These are phyloP conservation scores for Drosophila mayri DNA, from an alignment of 1,140 invertebrate genomes.

Conservation along the genomic window DNA sequence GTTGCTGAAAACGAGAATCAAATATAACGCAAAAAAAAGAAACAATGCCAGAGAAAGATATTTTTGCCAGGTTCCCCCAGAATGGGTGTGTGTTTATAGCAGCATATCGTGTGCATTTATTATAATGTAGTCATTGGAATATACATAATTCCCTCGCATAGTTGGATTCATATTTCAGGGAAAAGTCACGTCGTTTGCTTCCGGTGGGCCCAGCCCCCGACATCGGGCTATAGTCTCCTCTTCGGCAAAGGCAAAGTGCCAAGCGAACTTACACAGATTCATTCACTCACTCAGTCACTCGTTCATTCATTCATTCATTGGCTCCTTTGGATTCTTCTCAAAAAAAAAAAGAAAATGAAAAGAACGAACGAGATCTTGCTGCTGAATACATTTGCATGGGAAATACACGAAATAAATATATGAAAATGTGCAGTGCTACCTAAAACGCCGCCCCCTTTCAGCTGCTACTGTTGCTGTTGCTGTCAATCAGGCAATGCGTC, in stretches of 20 bases:
- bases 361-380: conserved; percentile 19
- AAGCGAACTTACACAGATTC: conserved; percentile 78
- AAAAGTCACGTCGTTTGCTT: conserved; percentile 85
- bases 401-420: conserved; percentile 77
- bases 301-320: conserved; percentile 55
- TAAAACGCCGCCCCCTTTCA: conserved; percentile 5
- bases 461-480: conserved; percentile 29
- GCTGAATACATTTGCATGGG: conserved; percentile 70
- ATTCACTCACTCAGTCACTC: conserved; percentile 54
- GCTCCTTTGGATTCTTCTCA: conserved; percentile 43
- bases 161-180: conserved; percentile 70
- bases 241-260: conserved; percentile 61
- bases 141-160: conserved; percentile 56
- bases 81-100: conserved; percentile 10
- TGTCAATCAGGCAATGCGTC: conserved; percentile 81
- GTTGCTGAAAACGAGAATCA: conserved; percentile 18
- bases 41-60: conserved; percentile 25
- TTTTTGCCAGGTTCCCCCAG: conserved; percentile 13
- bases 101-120: conserved; percentile 31
- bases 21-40: background rate
- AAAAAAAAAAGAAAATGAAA: conserved; percentile 11
- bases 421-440: conserved; percentile 66
- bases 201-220: conserved; percentile 60
- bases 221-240: background rate
- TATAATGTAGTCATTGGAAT: conserved; percentile 39